Percentiles rank a stretch among this genome's conserved stretches.
Evolutionary conservation across 2,888 invertebrate species (phyloP).

Genomic region (Agrotis segetum): DNA sequence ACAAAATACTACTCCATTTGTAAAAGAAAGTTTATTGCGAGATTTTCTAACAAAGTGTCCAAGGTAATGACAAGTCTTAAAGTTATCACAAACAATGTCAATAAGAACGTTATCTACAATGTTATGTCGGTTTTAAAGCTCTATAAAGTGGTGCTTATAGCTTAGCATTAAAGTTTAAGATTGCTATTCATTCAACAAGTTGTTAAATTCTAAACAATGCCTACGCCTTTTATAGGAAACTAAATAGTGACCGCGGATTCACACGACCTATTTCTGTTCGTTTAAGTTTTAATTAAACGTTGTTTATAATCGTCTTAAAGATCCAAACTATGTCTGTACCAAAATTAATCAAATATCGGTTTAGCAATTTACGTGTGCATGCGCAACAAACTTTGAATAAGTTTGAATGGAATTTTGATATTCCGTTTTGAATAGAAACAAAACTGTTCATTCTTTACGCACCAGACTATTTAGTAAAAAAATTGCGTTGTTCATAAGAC

Average conservation of each 20-base stretch:
- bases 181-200: conserved; percentile 20
- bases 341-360: too few species aligned
- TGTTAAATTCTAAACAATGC: neutral
- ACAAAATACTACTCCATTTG: neutral
- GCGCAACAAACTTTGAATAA: too few species aligned
- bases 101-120: conserved; percentile 31
- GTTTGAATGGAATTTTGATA: neutral
- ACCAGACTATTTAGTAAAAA: too few species aligned
- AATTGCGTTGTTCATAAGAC: too few species aligned
- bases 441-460: neutral
- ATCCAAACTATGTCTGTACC: too few species aligned
- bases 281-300: too few species aligned
- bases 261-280: too few species aligned
- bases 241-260: neutral
- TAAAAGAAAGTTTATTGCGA: neutral
- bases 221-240: neutral
- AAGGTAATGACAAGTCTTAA: conserved; percentile 28
- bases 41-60: conserved; percentile 5
- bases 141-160: conserved; percentile 24
- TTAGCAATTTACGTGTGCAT: too few species aligned
- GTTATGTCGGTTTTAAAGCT: conserved; percentile 15
- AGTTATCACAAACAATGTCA: conserved; percentile 47
- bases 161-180: neutral
- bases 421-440: neutral
- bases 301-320: too few species aligned